A percentile compares a stretch with the other conserved stretches of the same genome.
phyloP scores from a whole-genome alignment of 2,888 invertebrate species.

The Panorpa germanica region DNA sequence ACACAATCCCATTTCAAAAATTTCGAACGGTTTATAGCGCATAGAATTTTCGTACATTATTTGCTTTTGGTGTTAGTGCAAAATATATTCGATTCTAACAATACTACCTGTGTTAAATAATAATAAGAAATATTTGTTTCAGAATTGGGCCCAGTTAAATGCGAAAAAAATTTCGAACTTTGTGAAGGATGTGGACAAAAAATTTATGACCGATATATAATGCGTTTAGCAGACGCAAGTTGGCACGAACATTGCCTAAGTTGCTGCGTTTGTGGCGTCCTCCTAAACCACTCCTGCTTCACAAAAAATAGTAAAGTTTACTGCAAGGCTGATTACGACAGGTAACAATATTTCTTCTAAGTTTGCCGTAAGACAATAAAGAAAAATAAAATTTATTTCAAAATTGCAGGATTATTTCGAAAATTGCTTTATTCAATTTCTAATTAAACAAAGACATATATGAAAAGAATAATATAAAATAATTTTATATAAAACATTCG shows the following conservation, averaged over 20 bases:
- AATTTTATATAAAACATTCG: too few relatives aligned
- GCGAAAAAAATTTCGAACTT: conserved; percentile 67
- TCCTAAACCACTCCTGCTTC: conserved; percentile 86
- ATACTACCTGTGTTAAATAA: neutral
- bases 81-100: too few relatives aligned
- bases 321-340: conserved; percentile 94
- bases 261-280: conserved; percentile 84
- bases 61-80: too few relatives aligned
- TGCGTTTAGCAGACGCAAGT: conserved; percentile 83
- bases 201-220: conserved; percentile 87
- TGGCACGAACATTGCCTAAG: conserved; percentile 96
- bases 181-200: conserved; percentile 91
- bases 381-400: too few relatives aligned
- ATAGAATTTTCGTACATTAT: too few relatives aligned
- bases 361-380: too few relatives aligned
- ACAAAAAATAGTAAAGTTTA: conserved; percentile 85
- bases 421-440: too few relatives aligned
- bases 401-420: too few relatives aligned
- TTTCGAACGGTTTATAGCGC: too few relatives aligned
- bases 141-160: conserved; percentile 41
- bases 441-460: too few relatives aligned
- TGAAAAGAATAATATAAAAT: too few relatives aligned
- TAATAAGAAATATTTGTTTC: conserved; percentile 10
- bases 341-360: conserved; percentile 41
- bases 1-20: too few relatives aligned